Evolutionary conservation across 2,797 vertebrate genomes (phyloP).

Genomic region (Gadopsis marmoratus): DNA sequence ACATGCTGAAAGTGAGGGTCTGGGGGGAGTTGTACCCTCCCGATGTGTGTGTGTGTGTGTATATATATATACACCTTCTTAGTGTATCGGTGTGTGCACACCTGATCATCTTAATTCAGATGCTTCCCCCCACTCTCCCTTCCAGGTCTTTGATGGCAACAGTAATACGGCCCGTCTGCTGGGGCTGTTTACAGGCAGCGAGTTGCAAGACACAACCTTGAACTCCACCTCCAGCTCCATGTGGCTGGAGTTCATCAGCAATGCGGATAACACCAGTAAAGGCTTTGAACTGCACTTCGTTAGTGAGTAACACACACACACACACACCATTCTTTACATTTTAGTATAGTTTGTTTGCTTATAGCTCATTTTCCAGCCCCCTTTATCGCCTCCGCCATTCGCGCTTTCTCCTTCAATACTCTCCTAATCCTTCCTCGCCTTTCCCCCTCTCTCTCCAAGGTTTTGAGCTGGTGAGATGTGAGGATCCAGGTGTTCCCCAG

Average conservation of each 20-base stretch:
- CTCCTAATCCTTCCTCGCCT: background rate
- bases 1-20: constrained; percentile 92
- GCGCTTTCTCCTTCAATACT: background rate
- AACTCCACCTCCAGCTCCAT: constrained; percentile 98
- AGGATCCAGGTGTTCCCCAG: constrained; percentile 94
- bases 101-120: constrained; percentile 39
- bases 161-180: constrained; percentile 93
- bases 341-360: background rate
- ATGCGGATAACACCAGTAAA: constrained; percentile 93
- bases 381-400: background rate
- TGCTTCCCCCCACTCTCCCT: constrained; percentile 38
- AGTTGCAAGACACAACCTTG: constrained; percentile 90
- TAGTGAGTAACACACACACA: constrained; percentile 86
- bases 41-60: background rate
- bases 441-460: constrained; percentile 78
- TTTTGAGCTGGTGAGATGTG: constrained; percentile 97
- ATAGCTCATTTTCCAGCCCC: background rate
- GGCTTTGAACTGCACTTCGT: constrained; percentile 97
- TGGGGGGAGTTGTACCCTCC: constrained; percentile 25
- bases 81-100: constrained; percentile 38
- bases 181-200: constrained; percentile 89
- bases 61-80: constrained; percentile 23
- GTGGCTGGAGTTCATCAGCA: constrained; percentile 96
- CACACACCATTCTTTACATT: background rate
- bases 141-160: constrained; percentile 94